Base-by-base conservation (phyloP, 1,140 invertebrate genomes). In the Drosophila kanapiae region DNA sequence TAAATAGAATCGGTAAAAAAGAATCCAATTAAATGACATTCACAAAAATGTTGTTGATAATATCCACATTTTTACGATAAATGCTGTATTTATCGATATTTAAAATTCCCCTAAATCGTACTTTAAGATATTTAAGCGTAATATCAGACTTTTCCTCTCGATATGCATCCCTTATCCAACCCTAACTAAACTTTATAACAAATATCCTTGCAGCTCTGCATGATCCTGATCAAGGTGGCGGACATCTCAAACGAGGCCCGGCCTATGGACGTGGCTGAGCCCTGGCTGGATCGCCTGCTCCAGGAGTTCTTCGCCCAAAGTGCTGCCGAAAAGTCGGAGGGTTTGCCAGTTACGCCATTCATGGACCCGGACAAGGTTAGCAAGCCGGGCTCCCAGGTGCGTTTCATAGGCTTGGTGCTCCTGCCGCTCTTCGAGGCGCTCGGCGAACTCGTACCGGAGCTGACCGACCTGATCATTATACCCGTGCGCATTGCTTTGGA, bases 341-440 rank as follows among this genome's bases (percentile, higher is more conserved):
- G 97, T 9, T 93, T 98, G 63, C 97, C 97, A 3, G 96, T 97
- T 1, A 97, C 97, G 8, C 97, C 97, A 1, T 98, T 97, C 87
- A 98, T 98, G 97, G 97, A 98, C 91, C 94, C 97, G n/a, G 96
- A 97, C 67, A 97, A 97, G 93, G 96, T 98, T 13, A 97, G 96
- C 42, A 97, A 97, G 93, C 96, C 96, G 5, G 96, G 96, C 31
- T 97, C 97, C 0, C 97, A 98, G 91, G 96, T 96, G 90, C 96
- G 96, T 59, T 98, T 98, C 93, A 98, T 98, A 80, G 96, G 97
- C 18, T 94, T 97, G 78, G 97, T 97, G 37, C 94, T 98, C 2
- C 93, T 98, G 61, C 97, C 97, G 3, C 94, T 97, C 3, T 97
- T 97, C 90, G 96, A 97, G 92, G 95, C 95, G 2, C 93, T 97